phyloP scores from a whole-genome alignment of 2,797 vertebrate genomes.

The Chelidonichthys spinosus region DNA sequence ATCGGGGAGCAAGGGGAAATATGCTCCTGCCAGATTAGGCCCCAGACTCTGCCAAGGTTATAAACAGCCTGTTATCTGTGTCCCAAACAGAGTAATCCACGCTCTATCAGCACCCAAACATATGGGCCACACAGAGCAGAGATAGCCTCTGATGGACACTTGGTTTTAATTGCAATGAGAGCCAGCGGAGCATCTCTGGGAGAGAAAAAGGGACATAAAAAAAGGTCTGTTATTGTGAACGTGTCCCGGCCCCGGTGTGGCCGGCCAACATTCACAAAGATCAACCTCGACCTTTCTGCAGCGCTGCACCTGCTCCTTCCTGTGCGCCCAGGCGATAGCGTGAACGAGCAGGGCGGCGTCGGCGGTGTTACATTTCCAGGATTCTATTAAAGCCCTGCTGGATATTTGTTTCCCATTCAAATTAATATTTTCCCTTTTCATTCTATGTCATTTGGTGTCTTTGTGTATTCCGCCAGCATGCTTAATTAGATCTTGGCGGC shows the following conservation, averaged over 20 bases:
- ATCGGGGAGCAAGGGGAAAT: constrained; percentile 97
- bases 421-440: constrained; percentile 69
- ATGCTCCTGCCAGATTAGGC: constrained; percentile 99
- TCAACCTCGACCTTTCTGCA: constrained; percentile 73
- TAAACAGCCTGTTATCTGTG: constrained; percentile 98
- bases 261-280: constrained; percentile 70
- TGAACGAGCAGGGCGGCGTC: constrained; percentile 40
- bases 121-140: constrained; percentile 95
- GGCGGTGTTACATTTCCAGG: constrained; percentile 32
- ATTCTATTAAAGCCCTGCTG: constrained; percentile 59
- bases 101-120: constrained; percentile 98
- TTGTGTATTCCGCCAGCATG: constrained; percentile 64
- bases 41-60: constrained; percentile 98
- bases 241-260: constrained; percentile 45
- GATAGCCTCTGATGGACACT: constrained; percentile 95
- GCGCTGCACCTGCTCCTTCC: constrained; percentile 72
- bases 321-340: constrained; percentile 41
- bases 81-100: constrained; percentile 96
- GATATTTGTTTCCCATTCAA: constrained; percentile 64
- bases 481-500: constrained; percentile 73
- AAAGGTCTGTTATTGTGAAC: constrained; percentile 69
- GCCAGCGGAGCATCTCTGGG: constrained; percentile 79
- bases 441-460: constrained; percentile 61
- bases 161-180: constrained; percentile 93
- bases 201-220: constrained; percentile 68